Percentiles rank a stretch among this genome's conserved stretches.
Evolutionary conservation across 2,113 vertebrate genomes (phyloP).

Genomic region (Heloderma charlesbogerti): DNA sequence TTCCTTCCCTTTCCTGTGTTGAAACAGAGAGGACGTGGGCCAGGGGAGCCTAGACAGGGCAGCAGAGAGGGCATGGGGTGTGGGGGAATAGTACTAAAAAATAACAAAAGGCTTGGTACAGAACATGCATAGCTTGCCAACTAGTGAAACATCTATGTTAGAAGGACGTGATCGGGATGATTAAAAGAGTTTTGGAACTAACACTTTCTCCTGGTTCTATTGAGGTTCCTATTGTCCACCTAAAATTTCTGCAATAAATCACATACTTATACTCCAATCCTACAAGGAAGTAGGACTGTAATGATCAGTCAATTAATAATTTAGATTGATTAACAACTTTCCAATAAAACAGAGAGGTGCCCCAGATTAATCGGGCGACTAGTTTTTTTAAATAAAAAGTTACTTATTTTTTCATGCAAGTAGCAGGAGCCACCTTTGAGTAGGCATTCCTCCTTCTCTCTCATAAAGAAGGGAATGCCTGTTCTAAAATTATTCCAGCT

Average conservation of each 20-base stretch:
- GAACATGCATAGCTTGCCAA: neutral
- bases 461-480: neutral
- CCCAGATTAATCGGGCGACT: neutral
- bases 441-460: neutral
- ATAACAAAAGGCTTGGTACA: neutral
- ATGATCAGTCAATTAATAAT: neutral
- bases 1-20: neutral
- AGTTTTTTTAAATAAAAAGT: too few relatives aligned
- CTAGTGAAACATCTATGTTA: neutral
- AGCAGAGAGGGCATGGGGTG: too few relatives aligned
- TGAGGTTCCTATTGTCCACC: neutral
- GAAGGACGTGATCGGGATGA: neutral
- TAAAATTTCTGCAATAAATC: neutral
- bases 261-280: neutral
- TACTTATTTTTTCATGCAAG: neutral
- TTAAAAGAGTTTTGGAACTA: neutral
- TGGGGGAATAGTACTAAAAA: neutral
- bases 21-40: neutral
- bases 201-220: neutral
- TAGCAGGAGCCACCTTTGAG: neutral
- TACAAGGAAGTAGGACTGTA: neutral
- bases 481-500: too few relatives aligned
- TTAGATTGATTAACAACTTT: neutral
- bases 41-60: neutral
- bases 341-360: neutral